phyloP scores from a whole-genome alignment of 1,140 invertebrate genomes.

The Brachionus calyciflorus region DNA sequence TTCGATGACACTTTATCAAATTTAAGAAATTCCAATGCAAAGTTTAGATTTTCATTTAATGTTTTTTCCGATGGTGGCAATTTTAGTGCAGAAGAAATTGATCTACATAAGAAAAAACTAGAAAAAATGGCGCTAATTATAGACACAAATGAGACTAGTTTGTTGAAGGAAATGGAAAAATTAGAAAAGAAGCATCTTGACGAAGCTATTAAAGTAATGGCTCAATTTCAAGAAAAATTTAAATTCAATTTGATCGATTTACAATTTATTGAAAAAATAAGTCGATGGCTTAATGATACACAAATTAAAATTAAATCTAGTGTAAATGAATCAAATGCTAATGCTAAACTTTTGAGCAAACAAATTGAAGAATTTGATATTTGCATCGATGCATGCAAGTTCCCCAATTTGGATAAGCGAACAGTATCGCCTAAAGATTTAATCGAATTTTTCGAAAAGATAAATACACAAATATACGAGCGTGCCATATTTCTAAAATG shows the following conservation, averaged over 20 bases:
- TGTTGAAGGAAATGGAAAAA: slow-evolving; percentile 60
- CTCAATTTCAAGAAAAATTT: slow-evolving; percentile 61
- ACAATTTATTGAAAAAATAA: slow-evolving; percentile 59
- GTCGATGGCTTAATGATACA: slow-evolving; percentile 58
- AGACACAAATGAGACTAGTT: slow-evolving; percentile 56
- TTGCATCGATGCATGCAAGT: slow-evolving; percentile 55
- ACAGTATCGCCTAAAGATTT: slow-evolving; percentile 52
- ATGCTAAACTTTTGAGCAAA: slow-evolving; percentile 53
- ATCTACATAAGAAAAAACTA: slow-evolving; percentile 56
- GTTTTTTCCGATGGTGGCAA: slow-evolving; percentile 61
- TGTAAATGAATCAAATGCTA: slow-evolving; percentile 57
- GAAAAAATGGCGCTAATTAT: slow-evolving; percentile 59
- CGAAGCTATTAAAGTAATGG: slow-evolving; percentile 55
- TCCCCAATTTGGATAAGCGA: slow-evolving; percentile 58
- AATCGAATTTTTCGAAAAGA: slow-evolving; percentile 51
- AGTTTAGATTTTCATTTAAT: slow-evolving; percentile 60
- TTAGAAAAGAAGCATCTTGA: slow-evolving; percentile 59
- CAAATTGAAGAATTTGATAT: slow-evolving; percentile 52
- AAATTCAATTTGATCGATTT: slow-evolving; percentile 61
- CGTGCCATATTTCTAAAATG: slow-evolving; percentile 55
- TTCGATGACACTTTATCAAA: slow-evolving; percentile 58
- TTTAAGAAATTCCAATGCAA: slow-evolving; percentile 58
- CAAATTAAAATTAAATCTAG: slow-evolving; percentile 61
- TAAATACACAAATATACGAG: slow-evolving; percentile 54
- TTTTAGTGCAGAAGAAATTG: slow-evolving; percentile 60